phyloP scores from a whole-genome alignment of 2,888 invertebrate species.

The Hololepta plana region DNA sequence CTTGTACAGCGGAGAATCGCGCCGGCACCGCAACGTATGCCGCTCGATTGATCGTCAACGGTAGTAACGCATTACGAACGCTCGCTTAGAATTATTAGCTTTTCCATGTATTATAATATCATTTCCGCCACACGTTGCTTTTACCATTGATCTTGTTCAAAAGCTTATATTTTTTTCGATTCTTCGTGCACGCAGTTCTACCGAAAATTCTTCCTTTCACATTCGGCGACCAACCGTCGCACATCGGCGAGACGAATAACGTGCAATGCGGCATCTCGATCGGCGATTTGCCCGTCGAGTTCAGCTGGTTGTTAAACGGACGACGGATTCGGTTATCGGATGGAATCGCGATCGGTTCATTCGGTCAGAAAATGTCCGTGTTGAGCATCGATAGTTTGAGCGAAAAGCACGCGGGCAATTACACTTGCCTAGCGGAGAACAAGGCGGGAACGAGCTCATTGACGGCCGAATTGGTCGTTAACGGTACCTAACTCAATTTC shows the following conservation, averaged over 20 bases:
- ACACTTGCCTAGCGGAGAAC: conserved; percentile 37
- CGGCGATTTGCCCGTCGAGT: conserved; percentile 61
- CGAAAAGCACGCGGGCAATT: conserved; percentile 36
- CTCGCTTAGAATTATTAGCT: no score
- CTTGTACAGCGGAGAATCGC: conserved; percentile 34
- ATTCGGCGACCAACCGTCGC: conserved; percentile 46
- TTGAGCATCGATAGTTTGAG: conserved; percentile 38
- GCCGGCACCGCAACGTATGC: conserved; percentile 33
- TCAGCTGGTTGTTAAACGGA: conserved; percentile 56
- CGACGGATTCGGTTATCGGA: conserved; percentile 33
- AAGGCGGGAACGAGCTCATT: conserved; percentile 31
- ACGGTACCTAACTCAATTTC: conserved; percentile 29
- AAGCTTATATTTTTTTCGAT: conserved; percentile 1
- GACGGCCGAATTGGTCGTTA: conserved; percentile 32
- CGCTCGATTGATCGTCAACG: conserved; percentile 34
- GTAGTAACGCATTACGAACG: no score
- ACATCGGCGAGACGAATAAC: conserved; percentile 34
- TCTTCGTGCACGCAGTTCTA: conserved; percentile 35
- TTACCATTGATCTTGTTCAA: background rate
- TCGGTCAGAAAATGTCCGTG: conserved; percentile 44
- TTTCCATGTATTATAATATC: conserved; percentile 1
- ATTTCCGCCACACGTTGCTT: conserved; percentile 2
- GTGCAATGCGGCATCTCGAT: conserved; percentile 40
- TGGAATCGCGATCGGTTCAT: conserved; percentile 35
- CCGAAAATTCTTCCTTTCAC: conserved; percentile 61